Evolutionary conservation across 2,113 vertebrate genomes (phyloP).

Genomic region (Chlorodrepanis virens): DNA sequence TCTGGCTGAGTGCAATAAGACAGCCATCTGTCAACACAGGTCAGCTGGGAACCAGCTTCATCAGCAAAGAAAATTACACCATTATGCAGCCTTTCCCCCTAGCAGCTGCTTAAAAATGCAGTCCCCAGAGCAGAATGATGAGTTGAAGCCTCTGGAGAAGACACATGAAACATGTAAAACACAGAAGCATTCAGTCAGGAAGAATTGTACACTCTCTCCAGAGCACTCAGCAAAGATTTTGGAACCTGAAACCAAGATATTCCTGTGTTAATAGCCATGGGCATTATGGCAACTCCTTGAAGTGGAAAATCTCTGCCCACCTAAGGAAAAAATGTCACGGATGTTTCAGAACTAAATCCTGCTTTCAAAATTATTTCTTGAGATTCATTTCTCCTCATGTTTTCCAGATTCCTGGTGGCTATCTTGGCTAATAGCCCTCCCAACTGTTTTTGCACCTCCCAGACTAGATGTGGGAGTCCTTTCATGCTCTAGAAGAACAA

Average conservation of each 20-base stretch:
- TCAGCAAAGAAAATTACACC: background rate
- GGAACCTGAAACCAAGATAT: background rate
- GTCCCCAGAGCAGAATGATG: background rate
- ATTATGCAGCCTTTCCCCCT: background rate
- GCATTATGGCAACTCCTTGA: background rate
- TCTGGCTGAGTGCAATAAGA: background rate
- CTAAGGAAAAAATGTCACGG: background rate
- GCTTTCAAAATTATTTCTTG: background rate
- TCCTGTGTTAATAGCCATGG: background rate
- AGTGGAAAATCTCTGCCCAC: background rate
- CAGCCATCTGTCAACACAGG: background rate
- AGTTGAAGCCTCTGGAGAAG: background rate
- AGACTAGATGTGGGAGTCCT: background rate
- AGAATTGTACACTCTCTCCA: background rate
- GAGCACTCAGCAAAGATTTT: background rate
- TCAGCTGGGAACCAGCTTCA: background rate
- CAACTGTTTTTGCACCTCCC: background rate
- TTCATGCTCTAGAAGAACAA: background rate
- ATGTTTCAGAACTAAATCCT: background rate
- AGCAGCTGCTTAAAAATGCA: background rate
- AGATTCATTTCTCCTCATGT: background rate
- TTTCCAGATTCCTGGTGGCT: background rate
- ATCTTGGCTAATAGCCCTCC: background rate
- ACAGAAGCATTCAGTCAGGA: background rate
- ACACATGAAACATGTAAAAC: background rate